Conservation (phyloP, 2,888 invertebrate species). For the Tenthredo mesomela region DNA sequence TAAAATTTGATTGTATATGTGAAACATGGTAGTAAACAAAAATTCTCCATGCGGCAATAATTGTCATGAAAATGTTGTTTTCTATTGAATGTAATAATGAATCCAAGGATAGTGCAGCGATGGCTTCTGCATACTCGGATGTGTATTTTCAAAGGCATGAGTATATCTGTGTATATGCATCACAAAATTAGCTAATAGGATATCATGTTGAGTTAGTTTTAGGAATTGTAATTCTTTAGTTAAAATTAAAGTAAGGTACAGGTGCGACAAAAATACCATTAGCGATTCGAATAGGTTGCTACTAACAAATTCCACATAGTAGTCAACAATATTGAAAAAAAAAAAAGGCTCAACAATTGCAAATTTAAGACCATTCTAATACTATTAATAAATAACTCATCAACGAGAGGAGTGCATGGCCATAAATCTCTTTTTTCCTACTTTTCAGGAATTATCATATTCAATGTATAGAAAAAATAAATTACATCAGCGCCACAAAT, state of each 20-base stretch:
- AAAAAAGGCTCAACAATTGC: neutral
- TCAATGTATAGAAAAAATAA: neutral
- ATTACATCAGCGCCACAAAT: neutral
- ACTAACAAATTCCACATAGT: neutral
- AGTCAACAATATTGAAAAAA: neutral
- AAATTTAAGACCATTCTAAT: neutral
- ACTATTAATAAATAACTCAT: neutral
- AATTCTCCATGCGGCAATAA: neutral
- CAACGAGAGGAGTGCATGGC: neutral
- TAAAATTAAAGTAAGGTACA: neutral
- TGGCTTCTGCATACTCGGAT: neutral
- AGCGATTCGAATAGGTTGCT: conserved; percentile 6
- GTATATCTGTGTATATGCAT: conserved; percentile 22
- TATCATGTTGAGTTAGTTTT: neutral
- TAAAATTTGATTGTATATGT: neutral
- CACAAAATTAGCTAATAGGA: neutral
- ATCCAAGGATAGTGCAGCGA: neutral
- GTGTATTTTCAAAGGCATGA: neutral
- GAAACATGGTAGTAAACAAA: neutral
- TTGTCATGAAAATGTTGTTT: neutral
- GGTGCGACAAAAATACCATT: conserved; percentile 13
- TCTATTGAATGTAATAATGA: neutral
- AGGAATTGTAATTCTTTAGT: neutral
- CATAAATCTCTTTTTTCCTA: neutral
- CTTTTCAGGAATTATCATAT: neutral